phyloP scores from a whole-genome alignment of 2,888 invertebrate species.

The Eueremaeus valkanovi region DNA sequence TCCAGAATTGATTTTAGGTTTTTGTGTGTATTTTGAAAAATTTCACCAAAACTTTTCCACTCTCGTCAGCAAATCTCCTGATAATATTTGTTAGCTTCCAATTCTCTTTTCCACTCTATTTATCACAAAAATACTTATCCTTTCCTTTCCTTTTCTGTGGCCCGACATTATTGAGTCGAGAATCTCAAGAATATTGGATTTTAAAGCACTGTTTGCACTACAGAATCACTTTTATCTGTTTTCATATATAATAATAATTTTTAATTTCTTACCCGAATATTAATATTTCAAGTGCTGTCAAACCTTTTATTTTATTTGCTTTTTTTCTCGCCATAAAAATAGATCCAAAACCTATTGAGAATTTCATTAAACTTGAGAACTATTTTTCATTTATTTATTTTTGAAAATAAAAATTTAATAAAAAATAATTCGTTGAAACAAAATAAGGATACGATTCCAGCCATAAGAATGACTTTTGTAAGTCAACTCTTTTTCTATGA shows the following conservation, averaged over 20 bases:
- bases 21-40: background rate
- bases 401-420: no score
- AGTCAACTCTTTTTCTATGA: background rate
- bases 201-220: background rate
- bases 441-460: no score
- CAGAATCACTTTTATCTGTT: no score
- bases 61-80: conserved; percentile 3
- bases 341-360: no score
- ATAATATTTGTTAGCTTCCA: conserved; percentile 12
- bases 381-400: no score
- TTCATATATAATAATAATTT: no score
- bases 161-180: background rate
- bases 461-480: background rate
- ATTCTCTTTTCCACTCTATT: conserved; percentile 13
- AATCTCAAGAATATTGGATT: background rate
- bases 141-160: background rate
- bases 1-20: background rate
- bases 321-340: no score
- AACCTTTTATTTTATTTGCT: no score
- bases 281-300: no score
- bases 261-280: no score
- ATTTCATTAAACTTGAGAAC: no score
- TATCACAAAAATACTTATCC: conserved; percentile 6
- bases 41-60: background rate
- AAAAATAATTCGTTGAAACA: no score